Evolutionary conservation across 2,113 vertebrate species (phyloP).

Genomic region (Rana temporaria): DNA sequence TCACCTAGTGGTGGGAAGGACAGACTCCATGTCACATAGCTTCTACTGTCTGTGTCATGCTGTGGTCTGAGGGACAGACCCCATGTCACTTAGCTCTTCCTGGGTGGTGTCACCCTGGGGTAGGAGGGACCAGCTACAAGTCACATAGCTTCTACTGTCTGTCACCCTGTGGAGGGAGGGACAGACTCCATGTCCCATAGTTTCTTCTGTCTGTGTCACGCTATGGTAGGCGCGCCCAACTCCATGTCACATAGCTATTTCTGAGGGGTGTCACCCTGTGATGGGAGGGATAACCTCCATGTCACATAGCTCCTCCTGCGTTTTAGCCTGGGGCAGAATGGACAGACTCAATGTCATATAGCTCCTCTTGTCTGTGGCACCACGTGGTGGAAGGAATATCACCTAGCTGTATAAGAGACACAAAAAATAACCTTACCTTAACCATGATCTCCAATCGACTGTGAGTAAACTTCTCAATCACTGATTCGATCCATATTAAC

Average conservation of each 20-base stretch:
- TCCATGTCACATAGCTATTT: no score
- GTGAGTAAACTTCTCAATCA: constrained; percentile 94
- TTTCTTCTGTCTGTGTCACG: no score
- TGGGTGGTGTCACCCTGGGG: background rate
- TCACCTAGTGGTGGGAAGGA: no score
- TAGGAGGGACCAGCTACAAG: background rate
- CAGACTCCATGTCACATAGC: no score
- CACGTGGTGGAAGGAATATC: background rate
- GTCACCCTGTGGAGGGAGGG: no score
- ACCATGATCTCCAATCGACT: constrained; percentile 94
- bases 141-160: no score
- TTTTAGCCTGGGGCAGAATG: background rate
- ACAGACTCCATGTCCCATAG: no score
- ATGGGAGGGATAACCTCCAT: background rate
- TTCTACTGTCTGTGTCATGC: no score
- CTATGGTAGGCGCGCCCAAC: no score
- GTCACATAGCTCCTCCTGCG: accelerated
- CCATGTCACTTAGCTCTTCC: no score
- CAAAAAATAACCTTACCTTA: constrained; percentile 74
- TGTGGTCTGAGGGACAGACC: no score
- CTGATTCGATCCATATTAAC: constrained; percentile 93
- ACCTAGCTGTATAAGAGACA: background rate
- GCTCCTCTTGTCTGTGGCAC: background rate
- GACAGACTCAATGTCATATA: accelerated
- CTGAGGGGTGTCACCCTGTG: background rate